A percentile compares a stretch with the other conserved stretches of the same genome.
Conservation (phyloP, 2,797 vertebrate species). For the Peromyscus eremicus region DNA sequence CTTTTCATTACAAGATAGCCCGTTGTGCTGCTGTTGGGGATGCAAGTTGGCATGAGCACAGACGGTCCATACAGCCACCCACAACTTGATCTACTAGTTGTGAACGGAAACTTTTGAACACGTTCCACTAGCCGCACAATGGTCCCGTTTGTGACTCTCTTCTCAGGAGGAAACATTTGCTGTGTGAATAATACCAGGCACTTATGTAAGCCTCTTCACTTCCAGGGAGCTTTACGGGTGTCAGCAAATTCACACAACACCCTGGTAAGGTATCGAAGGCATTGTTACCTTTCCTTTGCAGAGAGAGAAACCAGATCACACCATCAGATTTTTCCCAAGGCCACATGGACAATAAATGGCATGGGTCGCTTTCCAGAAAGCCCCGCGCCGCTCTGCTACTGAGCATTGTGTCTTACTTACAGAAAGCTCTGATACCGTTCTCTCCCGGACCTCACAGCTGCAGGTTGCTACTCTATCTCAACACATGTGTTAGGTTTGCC, state of each 20-base stretch:
- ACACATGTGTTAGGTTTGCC: neutral
- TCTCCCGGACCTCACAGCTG: neutral
- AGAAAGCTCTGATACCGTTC: neutral
- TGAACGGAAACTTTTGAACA: slow-evolving; percentile 86
- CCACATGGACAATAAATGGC: slow-evolving; percentile 45
- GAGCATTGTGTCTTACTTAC: neutral
- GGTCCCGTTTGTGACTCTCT: slow-evolving; percentile 81
- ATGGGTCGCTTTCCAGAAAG: slow-evolving; percentile 53
- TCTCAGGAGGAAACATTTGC: slow-evolving; percentile 78
- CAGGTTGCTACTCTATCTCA: neutral
- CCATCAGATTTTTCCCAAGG: slow-evolving; percentile 76
- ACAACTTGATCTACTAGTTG: slow-evolving; percentile 84
- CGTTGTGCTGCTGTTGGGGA: slow-evolving; percentile 80
- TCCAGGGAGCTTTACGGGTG: slow-evolving; percentile 75
- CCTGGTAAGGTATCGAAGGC: slow-evolving; percentile 70
- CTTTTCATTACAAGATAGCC: slow-evolving; percentile 82
- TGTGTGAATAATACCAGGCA: slow-evolving; percentile 77
- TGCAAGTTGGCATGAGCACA: slow-evolving; percentile 76
- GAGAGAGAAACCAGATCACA: slow-evolving; percentile 71
- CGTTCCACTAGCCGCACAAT: slow-evolving; percentile 84
- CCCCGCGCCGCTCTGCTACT: neutral
- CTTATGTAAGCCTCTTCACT: slow-evolving; percentile 81
- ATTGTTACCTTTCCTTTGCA: slow-evolving; percentile 72
- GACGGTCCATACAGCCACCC: slow-evolving; percentile 84
- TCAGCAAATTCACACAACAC: slow-evolving; percentile 81